A percentile compares a stretch with the other conserved stretches of the same genome.
phyloP scores from a whole-genome alignment of 2,113 vertebrate genomes.

The Melierax canorus region DNA sequence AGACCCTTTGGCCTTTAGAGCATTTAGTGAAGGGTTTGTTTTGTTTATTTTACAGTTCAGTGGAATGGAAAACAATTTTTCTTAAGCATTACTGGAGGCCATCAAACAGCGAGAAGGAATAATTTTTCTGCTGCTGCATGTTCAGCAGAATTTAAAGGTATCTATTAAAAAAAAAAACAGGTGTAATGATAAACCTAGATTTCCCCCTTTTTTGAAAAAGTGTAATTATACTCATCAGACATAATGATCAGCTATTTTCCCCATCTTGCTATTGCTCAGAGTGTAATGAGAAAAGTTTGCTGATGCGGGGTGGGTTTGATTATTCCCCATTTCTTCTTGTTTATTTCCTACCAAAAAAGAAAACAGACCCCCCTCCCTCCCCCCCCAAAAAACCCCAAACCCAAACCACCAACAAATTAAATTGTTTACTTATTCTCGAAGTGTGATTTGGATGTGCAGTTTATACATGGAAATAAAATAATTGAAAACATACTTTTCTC shows the following conservation, averaged over 20 bases:
- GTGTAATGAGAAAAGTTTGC: constrained; percentile 43
- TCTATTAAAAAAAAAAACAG: constrained; percentile 17
- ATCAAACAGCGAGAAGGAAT: constrained; percentile 39
- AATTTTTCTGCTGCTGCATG: constrained; percentile 50
- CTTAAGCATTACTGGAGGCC: constrained; percentile 64
- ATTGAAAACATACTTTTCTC: constrained; percentile 44
- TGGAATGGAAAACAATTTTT: constrained; percentile 71
- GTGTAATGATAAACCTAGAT: constrained; percentile 25
- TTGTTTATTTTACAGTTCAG: constrained; percentile 74
- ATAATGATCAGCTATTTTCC: constrained; percentile 42
- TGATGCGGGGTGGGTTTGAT: neutral
- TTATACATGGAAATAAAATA: constrained; percentile 15
- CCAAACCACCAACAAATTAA: neutral
- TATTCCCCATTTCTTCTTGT: neutral
- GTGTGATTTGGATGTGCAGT: neutral
- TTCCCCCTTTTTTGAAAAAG: constrained; percentile 5
- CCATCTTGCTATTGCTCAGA: neutral
- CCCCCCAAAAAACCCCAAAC: neutral
- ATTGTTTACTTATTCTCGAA: constrained; percentile 14
- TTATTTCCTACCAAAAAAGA: constrained; percentile 7
- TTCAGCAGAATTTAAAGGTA: constrained; percentile 52
- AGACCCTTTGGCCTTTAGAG: constrained; percentile 65
- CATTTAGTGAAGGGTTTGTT: constrained; percentile 70
- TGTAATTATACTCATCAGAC: constrained; percentile 54
- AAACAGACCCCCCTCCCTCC: neutral